A percentile compares a stretch with the other conserved stretches of the same genome.
Evolutionary conservation across 2,888 invertebrate genomes (phyloP).

Genomic region (Hirtodrosophila duncani): DNA sequence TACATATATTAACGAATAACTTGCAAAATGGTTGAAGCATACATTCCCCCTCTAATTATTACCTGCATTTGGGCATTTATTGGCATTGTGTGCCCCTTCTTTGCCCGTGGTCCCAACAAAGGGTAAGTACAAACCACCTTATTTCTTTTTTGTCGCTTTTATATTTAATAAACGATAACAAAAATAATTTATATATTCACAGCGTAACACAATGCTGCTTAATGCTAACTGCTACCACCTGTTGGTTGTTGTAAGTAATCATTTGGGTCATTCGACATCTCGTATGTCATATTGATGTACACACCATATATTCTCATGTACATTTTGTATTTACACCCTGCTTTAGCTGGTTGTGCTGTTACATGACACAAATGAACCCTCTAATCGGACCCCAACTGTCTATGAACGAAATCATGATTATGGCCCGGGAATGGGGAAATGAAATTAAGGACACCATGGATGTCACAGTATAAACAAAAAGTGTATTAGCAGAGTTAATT

Average conservation of each 20-base stretch:
- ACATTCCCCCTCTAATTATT: constrained; percentile 69
- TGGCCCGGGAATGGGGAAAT: constrained; percentile 76
- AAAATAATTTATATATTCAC: neutral
- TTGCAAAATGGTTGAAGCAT: constrained; percentile 71
- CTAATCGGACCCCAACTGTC: constrained; percentile 75
- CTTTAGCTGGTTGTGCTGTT: constrained; percentile 77
- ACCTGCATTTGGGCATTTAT: constrained; percentile 75
- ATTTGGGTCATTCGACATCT: too few relatives aligned
- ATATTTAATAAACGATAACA: neutral
- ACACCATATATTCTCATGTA: neutral
- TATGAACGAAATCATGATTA: constrained; percentile 75
- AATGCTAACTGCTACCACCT: constrained; percentile 76
- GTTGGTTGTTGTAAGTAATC: constrained; percentile 76
- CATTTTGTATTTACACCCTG: neutral
- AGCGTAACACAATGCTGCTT: constrained; percentile 76
- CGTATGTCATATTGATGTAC: too few relatives aligned
- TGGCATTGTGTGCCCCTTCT: constrained; percentile 74
- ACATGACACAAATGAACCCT: constrained; percentile 76
- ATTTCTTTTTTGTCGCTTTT: constrained; percentile 2
- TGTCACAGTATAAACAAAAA: constrained; percentile 32
- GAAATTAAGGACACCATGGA: constrained; percentile 64
- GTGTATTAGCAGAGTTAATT: constrained; percentile 11
- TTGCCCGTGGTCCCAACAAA: constrained; percentile 76
- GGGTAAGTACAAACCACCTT: too few relatives aligned
- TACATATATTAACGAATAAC: constrained; percentile 15